Percentiles rank a stretch among this genome's conserved stretches.
phyloP scores from a whole-genome alignment of 2,113 vertebrate species.

The Strigops habroptila region DNA sequence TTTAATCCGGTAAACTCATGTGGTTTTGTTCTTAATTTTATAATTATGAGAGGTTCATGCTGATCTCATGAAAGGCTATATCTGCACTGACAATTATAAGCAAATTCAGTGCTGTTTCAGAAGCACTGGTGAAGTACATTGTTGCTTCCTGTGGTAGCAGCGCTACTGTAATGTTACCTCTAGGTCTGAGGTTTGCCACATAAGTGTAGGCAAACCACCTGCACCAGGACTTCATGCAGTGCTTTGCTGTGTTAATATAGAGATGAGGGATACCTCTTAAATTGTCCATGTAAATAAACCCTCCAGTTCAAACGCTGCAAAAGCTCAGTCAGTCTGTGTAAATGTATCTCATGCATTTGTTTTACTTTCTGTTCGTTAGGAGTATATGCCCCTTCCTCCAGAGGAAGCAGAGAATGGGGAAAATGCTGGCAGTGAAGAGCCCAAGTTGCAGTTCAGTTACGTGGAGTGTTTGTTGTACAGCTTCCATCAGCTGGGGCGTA shows the following conservation, averaged over 20 bases:
- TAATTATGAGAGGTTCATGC: neutral
- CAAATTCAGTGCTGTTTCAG: neutral
- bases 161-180: neutral
- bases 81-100: neutral
- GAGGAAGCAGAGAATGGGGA: constrained; percentile 96
- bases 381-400: constrained; percentile 96
- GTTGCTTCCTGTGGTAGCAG: neutral
- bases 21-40: neutral
- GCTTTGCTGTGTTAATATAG: neutral
- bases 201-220: neutral
- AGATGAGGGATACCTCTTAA: neutral
- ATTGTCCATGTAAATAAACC: neutral
- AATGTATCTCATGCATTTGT: neutral
- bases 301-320: neutral
- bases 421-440: constrained; percentile 87
- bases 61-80: neutral
- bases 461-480: constrained; percentile 95
- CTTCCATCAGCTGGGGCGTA: constrained; percentile 96
- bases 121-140: neutral
- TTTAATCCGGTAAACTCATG: neutral
- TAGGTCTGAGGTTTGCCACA: neutral
- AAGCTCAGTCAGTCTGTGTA: neutral
- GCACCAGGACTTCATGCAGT: neutral
- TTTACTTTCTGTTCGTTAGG: constrained; percentile 70
- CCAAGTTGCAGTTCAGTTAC: constrained; percentile 96